phyloP scores from a whole-genome alignment of 2,113 vertebrate species.

The Colaptes auratus region DNA sequence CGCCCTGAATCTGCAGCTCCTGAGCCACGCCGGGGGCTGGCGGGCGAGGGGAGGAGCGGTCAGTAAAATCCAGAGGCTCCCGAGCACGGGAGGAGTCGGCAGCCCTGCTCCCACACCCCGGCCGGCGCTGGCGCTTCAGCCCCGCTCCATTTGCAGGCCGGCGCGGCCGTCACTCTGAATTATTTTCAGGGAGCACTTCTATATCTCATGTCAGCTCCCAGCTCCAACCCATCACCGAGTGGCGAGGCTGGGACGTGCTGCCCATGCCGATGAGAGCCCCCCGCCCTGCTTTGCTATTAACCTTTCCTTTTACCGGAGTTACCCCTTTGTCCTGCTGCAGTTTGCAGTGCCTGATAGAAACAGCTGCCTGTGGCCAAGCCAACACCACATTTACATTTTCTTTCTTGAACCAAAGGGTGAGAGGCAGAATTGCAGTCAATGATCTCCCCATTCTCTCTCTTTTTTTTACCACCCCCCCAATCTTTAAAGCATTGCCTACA shows the following conservation, averaged over 20 bases:
- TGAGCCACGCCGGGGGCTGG: background rate
- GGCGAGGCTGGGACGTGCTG: constrained; percentile 82
- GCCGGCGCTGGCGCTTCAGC: constrained; percentile 59
- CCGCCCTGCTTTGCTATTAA: constrained; percentile 88
- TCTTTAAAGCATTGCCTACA: constrained; percentile 38
- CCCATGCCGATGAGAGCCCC: constrained; percentile 87
- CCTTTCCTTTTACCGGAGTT: constrained; percentile 82
- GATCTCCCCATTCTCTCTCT: constrained; percentile 17
- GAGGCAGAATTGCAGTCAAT: constrained; percentile 29
- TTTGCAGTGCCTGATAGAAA: constrained; percentile 69
- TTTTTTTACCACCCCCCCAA: background rate
- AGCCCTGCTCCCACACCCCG: constrained; percentile 45
- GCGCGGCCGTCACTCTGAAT: constrained; percentile 93
- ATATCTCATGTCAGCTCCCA: constrained; percentile 90
- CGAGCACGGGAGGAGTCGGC: constrained; percentile 40
- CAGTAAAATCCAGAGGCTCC: constrained; percentile 36
- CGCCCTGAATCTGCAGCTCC: background rate
- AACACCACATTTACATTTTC: constrained; percentile 65
- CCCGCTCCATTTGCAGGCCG: constrained; percentile 78
- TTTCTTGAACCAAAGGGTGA: constrained; percentile 50
- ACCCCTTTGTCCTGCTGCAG: constrained; percentile 73
- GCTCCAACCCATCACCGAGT: constrained; percentile 91
- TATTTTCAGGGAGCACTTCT: constrained; percentile 95
- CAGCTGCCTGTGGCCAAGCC: constrained; percentile 65
- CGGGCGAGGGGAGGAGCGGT: constrained; percentile 37